phyloP scores from a whole-genome alignment of 1,140 invertebrate species.

The Aphidius ervi region DNA sequence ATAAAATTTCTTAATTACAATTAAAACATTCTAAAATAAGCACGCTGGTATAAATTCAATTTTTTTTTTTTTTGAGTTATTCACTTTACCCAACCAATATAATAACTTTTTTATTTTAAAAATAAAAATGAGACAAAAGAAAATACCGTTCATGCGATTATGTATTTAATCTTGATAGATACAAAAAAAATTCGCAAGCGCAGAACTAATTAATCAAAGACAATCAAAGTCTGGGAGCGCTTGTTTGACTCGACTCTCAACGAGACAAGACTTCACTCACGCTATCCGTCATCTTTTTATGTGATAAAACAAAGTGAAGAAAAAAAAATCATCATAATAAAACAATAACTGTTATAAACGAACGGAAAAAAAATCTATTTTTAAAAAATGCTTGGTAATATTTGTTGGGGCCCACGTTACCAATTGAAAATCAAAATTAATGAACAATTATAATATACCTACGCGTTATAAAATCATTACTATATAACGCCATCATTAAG shows the following conservation, averaged over 20 bases:
- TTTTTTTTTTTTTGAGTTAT: background rate
- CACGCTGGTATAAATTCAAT: background rate
- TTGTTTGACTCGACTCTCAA: conserved; percentile 38
- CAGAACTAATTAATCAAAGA: conserved; percentile 51
- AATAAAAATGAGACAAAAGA: conserved; percentile 7
- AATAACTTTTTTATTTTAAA: background rate
- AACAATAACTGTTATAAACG: background rate
- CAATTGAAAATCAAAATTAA: background rate
- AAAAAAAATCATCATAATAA: conserved; percentile 9
- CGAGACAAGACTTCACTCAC: conserved; percentile 31
- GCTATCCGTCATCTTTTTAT: conserved; percentile 35
- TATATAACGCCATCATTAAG: too few species aligned
- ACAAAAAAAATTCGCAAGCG: conserved; percentile 32
- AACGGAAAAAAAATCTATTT: background rate
- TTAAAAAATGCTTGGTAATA: background rate
- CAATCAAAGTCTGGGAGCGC: conserved; percentile 52
- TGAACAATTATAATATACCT: too few species aligned
- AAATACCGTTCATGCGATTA: conserved; percentile 42
- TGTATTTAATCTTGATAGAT: conserved; percentile 49
- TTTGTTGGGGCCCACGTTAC: too few species aligned
- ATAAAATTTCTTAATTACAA: background rate
- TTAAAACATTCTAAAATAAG: conserved; percentile 1
- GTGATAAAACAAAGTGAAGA: conserved; percentile 21
- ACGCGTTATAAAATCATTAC: too few species aligned
- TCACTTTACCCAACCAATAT: background rate